Evolutionary conservation across 2,113 vertebrate species (phyloP).

Genomic region (Xyliphius kryptos): DNA sequence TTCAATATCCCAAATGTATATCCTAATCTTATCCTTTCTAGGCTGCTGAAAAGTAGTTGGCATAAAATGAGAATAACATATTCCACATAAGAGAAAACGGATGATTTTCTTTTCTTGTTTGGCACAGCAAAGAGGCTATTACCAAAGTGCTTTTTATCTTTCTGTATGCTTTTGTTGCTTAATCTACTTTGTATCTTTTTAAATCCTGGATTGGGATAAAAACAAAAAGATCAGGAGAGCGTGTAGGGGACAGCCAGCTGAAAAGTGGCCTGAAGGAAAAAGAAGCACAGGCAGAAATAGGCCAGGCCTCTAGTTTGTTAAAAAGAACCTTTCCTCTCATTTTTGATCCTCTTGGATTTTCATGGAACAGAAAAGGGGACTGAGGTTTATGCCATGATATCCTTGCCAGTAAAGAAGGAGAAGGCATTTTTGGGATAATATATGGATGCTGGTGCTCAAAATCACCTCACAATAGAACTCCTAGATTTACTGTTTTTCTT

Average conservation of each 20-base stretch:
- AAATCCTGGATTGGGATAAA: slow-evolving; percentile 83
- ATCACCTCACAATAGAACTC: slow-evolving; percentile 48
- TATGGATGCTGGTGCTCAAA: slow-evolving; percentile 48
- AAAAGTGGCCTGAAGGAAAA: slow-evolving; percentile 39
- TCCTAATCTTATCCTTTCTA: slow-evolving; percentile 46
- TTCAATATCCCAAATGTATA: slow-evolving; percentile 73
- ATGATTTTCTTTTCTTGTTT: slow-evolving; percentile 41
- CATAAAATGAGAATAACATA: slow-evolving; percentile 64
- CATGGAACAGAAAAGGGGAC: slow-evolving; percentile 62
- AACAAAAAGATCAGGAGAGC: slow-evolving; percentile 72
- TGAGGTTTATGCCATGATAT: slow-evolving; percentile 64
- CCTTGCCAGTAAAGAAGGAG: slow-evolving; percentile 50
- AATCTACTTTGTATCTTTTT: slow-evolving; percentile 84
- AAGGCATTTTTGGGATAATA: slow-evolving; percentile 51
- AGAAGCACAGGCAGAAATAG: slow-evolving; percentile 43
- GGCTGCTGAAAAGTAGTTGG: slow-evolving; percentile 46
- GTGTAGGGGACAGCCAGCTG: slow-evolving; percentile 45
- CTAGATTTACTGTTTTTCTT: slow-evolving; percentile 53
- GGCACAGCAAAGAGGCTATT: slow-evolving; percentile 68
- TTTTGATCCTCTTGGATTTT: slow-evolving; percentile 59
- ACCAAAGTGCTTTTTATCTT: slow-evolving; percentile 77
- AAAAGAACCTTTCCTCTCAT: slow-evolving; percentile 48
- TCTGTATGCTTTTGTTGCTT: slow-evolving; percentile 77
- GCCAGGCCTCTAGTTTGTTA: slow-evolving; percentile 37
- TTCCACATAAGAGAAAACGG: slow-evolving; percentile 56